A percentile compares a stretch with the other conserved stretches of the same genome.
Evolutionary conservation across 2,797 vertebrate species (phyloP).

Genomic region (Corythornis leucogaster): DNA sequence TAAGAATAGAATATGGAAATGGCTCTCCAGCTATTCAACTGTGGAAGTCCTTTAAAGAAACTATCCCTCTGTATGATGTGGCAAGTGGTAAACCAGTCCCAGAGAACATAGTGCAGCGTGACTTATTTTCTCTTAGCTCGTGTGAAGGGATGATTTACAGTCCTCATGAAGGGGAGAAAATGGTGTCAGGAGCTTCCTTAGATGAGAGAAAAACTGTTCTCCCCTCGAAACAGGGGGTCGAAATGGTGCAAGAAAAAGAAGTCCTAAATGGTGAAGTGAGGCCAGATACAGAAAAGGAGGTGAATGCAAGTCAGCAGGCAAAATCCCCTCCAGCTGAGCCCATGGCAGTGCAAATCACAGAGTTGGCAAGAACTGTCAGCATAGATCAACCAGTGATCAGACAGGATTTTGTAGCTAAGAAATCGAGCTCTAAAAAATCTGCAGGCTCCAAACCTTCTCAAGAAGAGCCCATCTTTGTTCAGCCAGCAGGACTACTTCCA

Average conservation of each 20-base stretch:
- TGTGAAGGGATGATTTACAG: conserved; percentile 64
- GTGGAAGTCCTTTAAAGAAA: conserved; percentile 78
- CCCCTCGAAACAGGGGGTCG: background rate
- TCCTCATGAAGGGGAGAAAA: conserved; percentile 43
- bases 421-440: conserved; percentile 37
- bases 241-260: conserved; percentile 48
- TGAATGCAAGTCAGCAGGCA: background rate
- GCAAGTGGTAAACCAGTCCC: conserved; percentile 58
- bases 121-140: conserved; percentile 58
- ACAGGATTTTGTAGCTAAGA: conserved; percentile 43
- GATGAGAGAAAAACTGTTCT: conserved; percentile 59
- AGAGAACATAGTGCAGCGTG: conserved; percentile 50
- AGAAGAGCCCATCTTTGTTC: conserved; percentile 43
- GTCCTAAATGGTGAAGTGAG: conserved; percentile 4
- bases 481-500: conserved; percentile 39
- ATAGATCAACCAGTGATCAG: conserved; percentile 13
- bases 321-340: conserved; percentile 19
- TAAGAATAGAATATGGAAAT: conserved; percentile 73
- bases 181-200: conserved; percentile 42
- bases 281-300: conserved; percentile 35
- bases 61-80: conserved; percentile 68
- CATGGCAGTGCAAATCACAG: conserved; percentile 38
- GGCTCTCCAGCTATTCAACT: conserved; percentile 71
- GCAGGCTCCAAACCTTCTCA: conserved; percentile 24
- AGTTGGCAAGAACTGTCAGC: background rate